phyloP scores from a whole-genome alignment of 2,888 invertebrate genomes.

The Hydrotaea cyrtoneurina region DNA sequence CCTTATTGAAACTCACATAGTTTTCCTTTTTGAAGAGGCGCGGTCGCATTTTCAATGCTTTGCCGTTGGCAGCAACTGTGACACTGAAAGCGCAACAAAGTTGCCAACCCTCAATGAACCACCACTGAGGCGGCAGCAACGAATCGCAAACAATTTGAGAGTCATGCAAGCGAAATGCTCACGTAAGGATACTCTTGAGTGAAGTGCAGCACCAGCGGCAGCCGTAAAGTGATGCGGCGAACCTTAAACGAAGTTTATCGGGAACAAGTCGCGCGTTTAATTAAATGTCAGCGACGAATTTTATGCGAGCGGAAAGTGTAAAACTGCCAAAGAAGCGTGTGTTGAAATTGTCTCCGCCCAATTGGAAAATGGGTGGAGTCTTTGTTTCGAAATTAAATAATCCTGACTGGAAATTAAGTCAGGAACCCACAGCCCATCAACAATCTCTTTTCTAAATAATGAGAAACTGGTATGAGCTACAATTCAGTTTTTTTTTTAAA shows the following conservation, averaged over 20 bases:
- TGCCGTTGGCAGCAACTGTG: background rate
- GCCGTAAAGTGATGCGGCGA: background rate
- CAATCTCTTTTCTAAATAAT: too few relatives aligned
- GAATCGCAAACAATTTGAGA: constrained; percentile 17
- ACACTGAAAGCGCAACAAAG: background rate
- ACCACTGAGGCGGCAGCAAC: background rate
- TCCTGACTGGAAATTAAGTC: too few relatives aligned
- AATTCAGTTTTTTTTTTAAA: too few relatives aligned
- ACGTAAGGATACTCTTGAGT: background rate
- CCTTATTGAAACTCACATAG: constrained; percentile 20
- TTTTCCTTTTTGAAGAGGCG: constrained; percentile 8
- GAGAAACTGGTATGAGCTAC: too few relatives aligned
- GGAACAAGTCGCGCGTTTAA: constrained; percentile 3
- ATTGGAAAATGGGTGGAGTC: too few relatives aligned
- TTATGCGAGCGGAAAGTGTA: background rate
- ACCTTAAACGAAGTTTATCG: background rate
- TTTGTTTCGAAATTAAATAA: too few relatives aligned
- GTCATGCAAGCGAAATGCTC: background rate
- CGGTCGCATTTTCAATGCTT: constrained; percentile 8
- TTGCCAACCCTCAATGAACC: background rate
- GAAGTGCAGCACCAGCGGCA: background rate
- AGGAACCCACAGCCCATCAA: too few relatives aligned
- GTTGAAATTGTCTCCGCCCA: too few relatives aligned
- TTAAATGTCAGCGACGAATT: background rate
- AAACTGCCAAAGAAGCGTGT: too few relatives aligned